These are phyloP conservation scores for Colistium nudipinnis DNA, from an alignment of 2,113 vertebrate genomes.

Conservation along the genomic window DNA sequence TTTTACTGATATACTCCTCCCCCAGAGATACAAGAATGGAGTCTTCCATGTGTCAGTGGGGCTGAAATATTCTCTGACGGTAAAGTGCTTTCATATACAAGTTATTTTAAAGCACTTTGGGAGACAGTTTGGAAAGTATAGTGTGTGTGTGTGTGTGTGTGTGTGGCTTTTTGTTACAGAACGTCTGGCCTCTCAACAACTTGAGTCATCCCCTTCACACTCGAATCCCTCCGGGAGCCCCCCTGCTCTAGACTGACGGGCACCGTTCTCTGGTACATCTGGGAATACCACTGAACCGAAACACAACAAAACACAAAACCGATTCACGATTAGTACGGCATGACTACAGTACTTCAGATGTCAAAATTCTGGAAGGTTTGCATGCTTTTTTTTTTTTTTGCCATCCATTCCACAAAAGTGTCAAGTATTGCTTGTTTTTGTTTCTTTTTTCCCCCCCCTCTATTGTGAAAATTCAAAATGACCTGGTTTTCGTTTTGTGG, in stretches of 20 bases:
- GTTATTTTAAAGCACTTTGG: slow-evolving; percentile 19
- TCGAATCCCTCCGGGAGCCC: slow-evolving; percentile 47
- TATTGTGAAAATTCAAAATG: slow-evolving; percentile 50
- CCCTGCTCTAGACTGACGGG: slow-evolving; percentile 48
- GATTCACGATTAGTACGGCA: slow-evolving; percentile 60
- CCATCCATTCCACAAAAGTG: slow-evolving; percentile 39
- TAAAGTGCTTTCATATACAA: slow-evolving; percentile 15
- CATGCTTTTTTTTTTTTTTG: slow-evolving; percentile 64
- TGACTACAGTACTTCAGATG: slow-evolving; percentile 61
- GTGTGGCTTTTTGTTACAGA: slow-evolving; percentile 38
- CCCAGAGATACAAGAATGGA: too few relatives aligned
- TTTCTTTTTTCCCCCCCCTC: slow-evolving; percentile 27
- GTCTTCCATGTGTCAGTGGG: neutral
- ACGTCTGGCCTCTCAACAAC: slow-evolving; percentile 45
- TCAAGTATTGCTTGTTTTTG: slow-evolving; percentile 75
- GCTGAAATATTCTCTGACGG: slow-evolving; percentile 7
- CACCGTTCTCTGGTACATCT: slow-evolving; percentile 49
- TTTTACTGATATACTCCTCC: too few relatives aligned
- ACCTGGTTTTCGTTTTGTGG: slow-evolving; percentile 40
- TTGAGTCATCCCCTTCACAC: slow-evolving; percentile 45
- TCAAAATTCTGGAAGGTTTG: slow-evolving; percentile 60
- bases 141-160: too few relatives aligned
- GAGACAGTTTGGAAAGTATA: slow-evolving; percentile 30
- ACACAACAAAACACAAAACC: slow-evolving; percentile 67
- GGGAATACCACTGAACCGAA: slow-evolving; percentile 63